These are phyloP conservation scores for Cylas formicarius DNA, from an alignment of 1,140 invertebrate genomes.

Conservation along the genomic window DNA sequence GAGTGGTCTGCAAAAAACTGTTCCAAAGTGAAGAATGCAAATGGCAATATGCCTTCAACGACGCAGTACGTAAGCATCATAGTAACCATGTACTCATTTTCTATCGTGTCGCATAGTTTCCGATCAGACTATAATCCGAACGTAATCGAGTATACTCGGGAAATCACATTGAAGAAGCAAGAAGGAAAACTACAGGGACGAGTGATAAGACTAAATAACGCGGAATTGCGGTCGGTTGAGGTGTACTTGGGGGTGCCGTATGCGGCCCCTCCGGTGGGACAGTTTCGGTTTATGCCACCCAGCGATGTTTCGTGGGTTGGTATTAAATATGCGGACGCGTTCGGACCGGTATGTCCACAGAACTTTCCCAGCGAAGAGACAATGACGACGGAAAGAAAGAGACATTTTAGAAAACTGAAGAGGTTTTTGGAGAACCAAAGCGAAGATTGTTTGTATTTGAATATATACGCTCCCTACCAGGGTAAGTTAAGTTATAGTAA, in stretches of 20 bases:
- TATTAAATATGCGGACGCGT: slow-evolving; percentile 51
- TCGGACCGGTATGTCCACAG: slow-evolving; percentile 82
- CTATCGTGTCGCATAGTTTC: too few species aligned
- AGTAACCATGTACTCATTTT: too few species aligned
- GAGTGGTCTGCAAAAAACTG: too few species aligned
- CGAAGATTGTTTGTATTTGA: slow-evolving; percentile 90
- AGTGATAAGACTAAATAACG: slow-evolving; percentile 48
- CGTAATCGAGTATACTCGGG: slow-evolving; percentile 24
- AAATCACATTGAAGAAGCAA: slow-evolving; percentile 34
- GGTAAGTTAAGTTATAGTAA: slow-evolving; percentile 43
- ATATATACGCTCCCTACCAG: slow-evolving; percentile 81
- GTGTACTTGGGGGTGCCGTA: slow-evolving; percentile 78
- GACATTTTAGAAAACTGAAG: slow-evolving; percentile 62
- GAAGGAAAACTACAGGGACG: slow-evolving; percentile 49
- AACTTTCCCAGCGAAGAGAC: slow-evolving; percentile 54
- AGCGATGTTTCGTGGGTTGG: slow-evolving; percentile 44
- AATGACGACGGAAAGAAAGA: slow-evolving; percentile 57
- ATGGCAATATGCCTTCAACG: too few species aligned
- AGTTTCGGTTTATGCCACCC: slow-evolving; percentile 78
- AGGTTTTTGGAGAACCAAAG: slow-evolving; percentile 66
- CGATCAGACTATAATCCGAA: slow-evolving; percentile 19
- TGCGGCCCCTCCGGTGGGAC: slow-evolving; percentile 77
- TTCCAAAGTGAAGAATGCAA: too few species aligned
- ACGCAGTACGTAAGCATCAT: too few species aligned
- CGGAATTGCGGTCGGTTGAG: slow-evolving; percentile 48